Evolutionary conservation across 23 tunicate genomes (phyloP).

Genomic region (Corella eumyota): DNA sequence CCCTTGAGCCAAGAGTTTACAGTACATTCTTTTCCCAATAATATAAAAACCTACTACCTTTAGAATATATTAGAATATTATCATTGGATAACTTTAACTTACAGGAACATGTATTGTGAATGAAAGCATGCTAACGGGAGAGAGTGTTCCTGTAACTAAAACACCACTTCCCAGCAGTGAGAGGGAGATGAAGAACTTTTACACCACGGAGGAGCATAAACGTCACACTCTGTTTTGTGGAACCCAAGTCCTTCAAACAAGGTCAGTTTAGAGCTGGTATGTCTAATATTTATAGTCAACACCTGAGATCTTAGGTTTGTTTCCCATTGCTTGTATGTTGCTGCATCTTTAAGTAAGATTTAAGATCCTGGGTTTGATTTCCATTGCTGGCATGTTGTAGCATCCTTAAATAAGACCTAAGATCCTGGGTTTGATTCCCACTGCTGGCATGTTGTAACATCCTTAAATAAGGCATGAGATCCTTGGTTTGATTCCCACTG

Average conservation of each 20-base stretch:
- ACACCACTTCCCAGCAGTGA: slow-evolving; percentile 51
- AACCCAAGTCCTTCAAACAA: slow-evolving; percentile 88
- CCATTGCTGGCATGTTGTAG: no score
- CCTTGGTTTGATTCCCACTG: no score
- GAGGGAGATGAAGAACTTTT: slow-evolving; percentile 32
- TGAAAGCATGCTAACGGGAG: slow-evolving; percentile 99
- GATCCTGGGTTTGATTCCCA: no score
- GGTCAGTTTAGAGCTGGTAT: slow-evolving; percentile 49
- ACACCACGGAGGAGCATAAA: slow-evolving; percentile 26
- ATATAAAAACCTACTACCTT: neutral
- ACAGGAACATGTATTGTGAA: slow-evolving; percentile 93
- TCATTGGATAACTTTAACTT: neutral
- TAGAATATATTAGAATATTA: neutral
- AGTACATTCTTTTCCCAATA: neutral
- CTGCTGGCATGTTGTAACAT: no score
- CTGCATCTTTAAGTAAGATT: no score
- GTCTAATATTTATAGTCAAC: no score
- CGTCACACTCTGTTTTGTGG: slow-evolving; percentile 89
- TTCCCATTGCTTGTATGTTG: no score
- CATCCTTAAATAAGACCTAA: no score
- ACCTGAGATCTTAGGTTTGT: no score
- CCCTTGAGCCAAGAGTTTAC: no score
- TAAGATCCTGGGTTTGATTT: no score
- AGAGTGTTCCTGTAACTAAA: slow-evolving; percentile 92
- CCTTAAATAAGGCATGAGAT: no score